These are phyloP conservation scores for Helarctos malayanus DNA, from an alignment of 2,797 vertebrate genomes.

Conservation along the genomic window DNA sequence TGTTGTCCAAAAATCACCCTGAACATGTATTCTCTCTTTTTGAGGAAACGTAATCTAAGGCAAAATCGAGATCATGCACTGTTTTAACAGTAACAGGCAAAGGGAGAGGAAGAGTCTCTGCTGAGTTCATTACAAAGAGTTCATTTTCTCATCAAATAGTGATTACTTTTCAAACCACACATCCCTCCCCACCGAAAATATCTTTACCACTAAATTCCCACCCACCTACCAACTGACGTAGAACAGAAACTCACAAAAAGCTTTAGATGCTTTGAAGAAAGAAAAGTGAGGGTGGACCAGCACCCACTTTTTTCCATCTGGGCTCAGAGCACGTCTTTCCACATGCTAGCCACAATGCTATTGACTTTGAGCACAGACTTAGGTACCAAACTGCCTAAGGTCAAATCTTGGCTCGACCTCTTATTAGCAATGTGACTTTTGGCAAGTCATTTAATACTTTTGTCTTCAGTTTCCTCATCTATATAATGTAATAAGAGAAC, in stretches of 20 bases:
- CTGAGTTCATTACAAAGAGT: conserved; percentile 39
- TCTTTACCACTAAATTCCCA: conserved; percentile 34
- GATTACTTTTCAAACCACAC: conserved; percentile 44
- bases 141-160: conserved; percentile 39
- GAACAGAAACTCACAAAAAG: not conserved
- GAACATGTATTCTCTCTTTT: conserved; percentile 40
- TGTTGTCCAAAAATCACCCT: not conserved
- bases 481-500: conserved; percentile 32
- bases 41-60: not conserved
- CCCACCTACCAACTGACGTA: not conserved
- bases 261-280: not conserved
- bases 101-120: conserved; percentile 17
- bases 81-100: conserved; percentile 35
- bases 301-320: conserved; percentile 44
- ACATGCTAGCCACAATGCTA: not conserved
- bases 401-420: not conserved
- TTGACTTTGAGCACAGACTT: conserved; percentile 8
- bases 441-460: not conserved
- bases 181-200: not conserved
- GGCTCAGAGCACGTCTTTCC: conserved; percentile 49
- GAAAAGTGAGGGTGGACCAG: not conserved
- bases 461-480: conserved; percentile 7
- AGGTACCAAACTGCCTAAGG: not conserved
- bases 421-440: conserved; percentile 14
- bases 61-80: not conserved